These are phyloP conservation scores for Hipparchia sbordonii DNA, from an alignment of 2,888 invertebrate genomes.

Conservation along the genomic window DNA sequence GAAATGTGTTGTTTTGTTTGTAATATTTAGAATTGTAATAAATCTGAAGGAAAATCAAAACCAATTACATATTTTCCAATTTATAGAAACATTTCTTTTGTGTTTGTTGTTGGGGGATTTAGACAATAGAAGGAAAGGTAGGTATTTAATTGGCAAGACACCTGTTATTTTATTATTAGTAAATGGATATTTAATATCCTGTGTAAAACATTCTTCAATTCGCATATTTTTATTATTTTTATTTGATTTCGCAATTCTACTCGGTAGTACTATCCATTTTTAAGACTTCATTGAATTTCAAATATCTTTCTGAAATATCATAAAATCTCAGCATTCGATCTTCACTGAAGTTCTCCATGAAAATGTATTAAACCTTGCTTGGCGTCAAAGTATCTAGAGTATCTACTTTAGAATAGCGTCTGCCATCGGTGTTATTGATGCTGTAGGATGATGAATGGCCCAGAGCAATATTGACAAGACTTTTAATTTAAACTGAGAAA, in stretches of 20 bases:
- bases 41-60: too few species aligned
- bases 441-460: constrained; percentile 31
- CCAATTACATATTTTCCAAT: background rate
- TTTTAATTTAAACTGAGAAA: constrained; percentile 17
- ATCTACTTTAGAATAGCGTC: constrained; percentile 29
- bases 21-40: too few species aligned
- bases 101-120: background rate
- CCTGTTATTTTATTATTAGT: background rate
- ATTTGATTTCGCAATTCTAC: background rate
- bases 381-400: constrained; percentile 29
- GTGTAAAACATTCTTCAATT: background rate
- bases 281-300: constrained; percentile 10
- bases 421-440: constrained; percentile 32
- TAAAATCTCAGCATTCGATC: constrained; percentile 10
- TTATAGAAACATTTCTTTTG: background rate
- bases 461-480: constrained; percentile 22
- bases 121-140: background rate
- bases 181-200: background rate
- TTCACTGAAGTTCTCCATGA: constrained; percentile 9
- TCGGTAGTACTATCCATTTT: background rate
- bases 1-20: too few species aligned
- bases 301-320: constrained; percentile 11
- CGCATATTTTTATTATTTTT: background rate
- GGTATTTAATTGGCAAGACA: background rate
- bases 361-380: constrained; percentile 22